Base-by-base conservation (phyloP, 2,888 invertebrate species). In the Ariolimax columbianus region DNA sequence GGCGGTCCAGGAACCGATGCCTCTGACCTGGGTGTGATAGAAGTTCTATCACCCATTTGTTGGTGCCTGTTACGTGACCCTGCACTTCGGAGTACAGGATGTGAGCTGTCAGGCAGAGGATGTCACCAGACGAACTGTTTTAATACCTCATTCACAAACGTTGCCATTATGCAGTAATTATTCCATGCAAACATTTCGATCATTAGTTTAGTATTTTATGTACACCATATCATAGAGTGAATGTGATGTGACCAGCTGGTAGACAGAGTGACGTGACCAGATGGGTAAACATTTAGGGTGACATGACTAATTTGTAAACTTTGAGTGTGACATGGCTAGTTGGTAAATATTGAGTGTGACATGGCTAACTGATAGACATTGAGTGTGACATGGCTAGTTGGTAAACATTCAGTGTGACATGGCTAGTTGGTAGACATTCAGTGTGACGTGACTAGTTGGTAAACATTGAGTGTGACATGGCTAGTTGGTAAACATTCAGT, bases 101-200 rank as follows among this genome's bases (percentile, higher is more conserved):
- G 4, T 40, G 43, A 33, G 19, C 47, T 47, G 7, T 3, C 11
- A 30, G 43, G 43, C 30, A 17, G 43, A 11, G 47, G 17, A 55
- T 17, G 23, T 23, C 19, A 14, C 3, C 51, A n/a, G n/a, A n/a
- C n/a, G n/a, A 51, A 36, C 33, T 36, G 30, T 19, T 51, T 51
- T 30, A 51, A 51, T 75, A 75, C 75, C 75, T 75, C 75, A 51
- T 47, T 30, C 47, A 26, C 23, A 47, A 17, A 30, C n/a, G 30
- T 75, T 2, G 33, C 75, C 51, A 51, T 51, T 75, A 75, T 75
- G 75, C 75, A 75, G 75, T 55, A 2, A 75, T 47, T 51, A 75
- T 51, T 75, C 33, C 47, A 75, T 75, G 75, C 75, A 75, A 51
- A 75, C 51, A 30, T 43, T 33, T 47, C 6, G 14, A 19, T 75